These are phyloP conservation scores for Ceuthmochares aereus DNA, from an alignment of 2,113 vertebrate species.

Conservation along the genomic window DNA sequence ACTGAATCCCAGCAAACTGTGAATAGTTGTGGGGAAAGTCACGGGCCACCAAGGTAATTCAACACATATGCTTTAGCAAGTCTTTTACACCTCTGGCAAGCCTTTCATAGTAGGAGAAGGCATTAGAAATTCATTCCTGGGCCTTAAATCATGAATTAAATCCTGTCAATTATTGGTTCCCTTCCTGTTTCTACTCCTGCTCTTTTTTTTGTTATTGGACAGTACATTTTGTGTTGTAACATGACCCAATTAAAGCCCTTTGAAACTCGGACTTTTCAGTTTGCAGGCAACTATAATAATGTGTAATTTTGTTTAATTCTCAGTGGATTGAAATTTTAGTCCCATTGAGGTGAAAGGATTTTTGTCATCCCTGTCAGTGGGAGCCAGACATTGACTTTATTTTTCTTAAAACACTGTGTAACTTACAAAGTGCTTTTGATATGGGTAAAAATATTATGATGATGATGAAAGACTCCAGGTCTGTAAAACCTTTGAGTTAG, in stretches of 20 bases:
- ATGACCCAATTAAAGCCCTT: not conserved
- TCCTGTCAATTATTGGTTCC: slow-evolving; percentile 15
- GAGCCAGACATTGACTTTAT: not conserved
- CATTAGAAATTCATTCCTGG: slow-evolving; percentile 4
- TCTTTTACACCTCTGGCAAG: slow-evolving; percentile 47
- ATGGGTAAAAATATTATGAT: not conserved
- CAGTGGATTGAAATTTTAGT: not conserved
- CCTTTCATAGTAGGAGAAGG: not conserved
- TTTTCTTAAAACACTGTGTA: not conserved
- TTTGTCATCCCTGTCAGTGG: not conserved
- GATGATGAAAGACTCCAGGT: not conserved
- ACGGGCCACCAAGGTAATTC: slow-evolving; percentile 34
- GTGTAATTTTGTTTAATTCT: not conserved
- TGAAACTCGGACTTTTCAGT: not conserved
- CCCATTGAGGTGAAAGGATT: not conserved
- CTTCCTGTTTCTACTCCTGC: not conserved
- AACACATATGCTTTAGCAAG: slow-evolving; percentile 6
- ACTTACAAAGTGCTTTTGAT: not conserved
- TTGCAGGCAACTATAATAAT: not conserved
- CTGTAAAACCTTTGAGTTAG: not conserved
- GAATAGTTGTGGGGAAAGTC: slow-evolving; percentile 20
- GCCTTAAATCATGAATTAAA: slow-evolving; percentile 44
- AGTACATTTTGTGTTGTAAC: not conserved
- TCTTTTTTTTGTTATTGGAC: not conserved
- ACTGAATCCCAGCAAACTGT: not conserved